Evolutionary conservation across 1,140 invertebrate genomes (phyloP).

Genomic region (Drosophila sucinea): DNA sequence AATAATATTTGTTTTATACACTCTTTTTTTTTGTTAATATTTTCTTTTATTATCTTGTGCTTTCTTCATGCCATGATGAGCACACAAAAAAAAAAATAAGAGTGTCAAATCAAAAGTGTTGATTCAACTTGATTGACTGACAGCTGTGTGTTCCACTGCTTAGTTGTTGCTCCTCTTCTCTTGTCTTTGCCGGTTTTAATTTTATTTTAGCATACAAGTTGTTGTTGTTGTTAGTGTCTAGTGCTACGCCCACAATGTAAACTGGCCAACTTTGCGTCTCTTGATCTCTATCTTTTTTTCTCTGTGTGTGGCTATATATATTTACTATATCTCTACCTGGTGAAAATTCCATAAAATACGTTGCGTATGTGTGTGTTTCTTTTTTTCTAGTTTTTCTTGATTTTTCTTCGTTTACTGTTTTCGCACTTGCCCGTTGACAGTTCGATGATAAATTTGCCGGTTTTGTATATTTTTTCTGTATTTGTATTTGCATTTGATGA

Average conservation of each 20-base stretch:
- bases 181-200: constrained; percentile 18
- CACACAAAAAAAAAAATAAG: constrained; percentile 19
- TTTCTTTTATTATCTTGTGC: constrained; percentile 17
- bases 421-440: constrained; percentile 66
- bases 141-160: constrained; percentile 7
- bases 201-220: constrained; percentile 17
- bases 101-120: constrained; percentile 52
- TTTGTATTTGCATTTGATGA: constrained; percentile 13
- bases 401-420: constrained; percentile 46
- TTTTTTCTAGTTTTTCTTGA: constrained; percentile 33
- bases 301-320: constrained; percentile 7
- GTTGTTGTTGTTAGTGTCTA: constrained; percentile 18
- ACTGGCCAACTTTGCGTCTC: constrained; percentile 44
- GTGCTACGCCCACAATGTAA: constrained; percentile 32
- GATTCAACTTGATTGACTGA: constrained; percentile 44
- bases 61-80: constrained; percentile 26
- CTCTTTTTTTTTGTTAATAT: constrained; percentile 9
- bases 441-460: constrained; percentile 63
- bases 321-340: constrained; percentile 46
- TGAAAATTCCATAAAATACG: constrained; percentile 72
- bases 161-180: background rate
- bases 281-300: constrained; percentile 2
- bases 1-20: constrained; percentile 38
- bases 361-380: constrained; percentile 25
- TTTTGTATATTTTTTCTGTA: constrained; percentile 16